Conservation (phyloP, 2,888 invertebrate genomes). For the Limenitis arthemis region DNA sequence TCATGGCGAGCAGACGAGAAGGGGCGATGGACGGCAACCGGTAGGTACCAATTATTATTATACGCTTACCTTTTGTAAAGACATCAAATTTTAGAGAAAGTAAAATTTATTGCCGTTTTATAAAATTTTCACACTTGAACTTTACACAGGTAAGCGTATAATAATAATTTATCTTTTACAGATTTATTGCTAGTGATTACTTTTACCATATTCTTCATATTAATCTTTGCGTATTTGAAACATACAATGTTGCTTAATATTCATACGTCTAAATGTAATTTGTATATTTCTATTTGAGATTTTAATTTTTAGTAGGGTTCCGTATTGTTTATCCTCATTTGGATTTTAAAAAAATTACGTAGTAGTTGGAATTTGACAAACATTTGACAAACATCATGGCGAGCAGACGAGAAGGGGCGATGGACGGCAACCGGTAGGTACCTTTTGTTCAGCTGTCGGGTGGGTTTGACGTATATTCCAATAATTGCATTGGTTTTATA, state of each 20-base stretch:
- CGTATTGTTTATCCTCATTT: background rate
- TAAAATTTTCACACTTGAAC: too few relatives aligned
- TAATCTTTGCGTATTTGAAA: conserved; percentile 8
- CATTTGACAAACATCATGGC: too few relatives aligned
- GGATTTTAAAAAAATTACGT: background rate
- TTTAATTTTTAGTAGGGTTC: background rate
- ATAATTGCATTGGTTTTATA: too few relatives aligned
- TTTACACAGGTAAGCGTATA: conserved; percentile 15
- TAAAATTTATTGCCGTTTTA: conserved; percentile 31
- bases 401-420: too few relatives aligned
- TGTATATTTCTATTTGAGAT: background rate
- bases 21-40: too few relatives aligned
- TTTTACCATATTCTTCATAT: conserved; percentile 11
- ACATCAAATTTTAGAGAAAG: conserved; percentile 31
- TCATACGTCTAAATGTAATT: conserved; percentile 4
- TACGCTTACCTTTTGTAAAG: too few relatives aligned
- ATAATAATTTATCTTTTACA: conserved; percentile 14
- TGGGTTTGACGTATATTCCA: too few relatives aligned
- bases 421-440: too few relatives aligned
- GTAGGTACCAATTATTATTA: too few relatives aligned
- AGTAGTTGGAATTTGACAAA: too few relatives aligned
- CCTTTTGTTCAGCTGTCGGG: too few relatives aligned
- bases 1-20: too few relatives aligned
- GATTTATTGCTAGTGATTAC: conserved; percentile 25
- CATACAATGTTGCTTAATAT: conserved; percentile 11